A percentile compares a stretch with the other conserved stretches of the same genome.
Conservation (phyloP, 2,797 vertebrate species). For the Eulemur albifrons region DNA sequence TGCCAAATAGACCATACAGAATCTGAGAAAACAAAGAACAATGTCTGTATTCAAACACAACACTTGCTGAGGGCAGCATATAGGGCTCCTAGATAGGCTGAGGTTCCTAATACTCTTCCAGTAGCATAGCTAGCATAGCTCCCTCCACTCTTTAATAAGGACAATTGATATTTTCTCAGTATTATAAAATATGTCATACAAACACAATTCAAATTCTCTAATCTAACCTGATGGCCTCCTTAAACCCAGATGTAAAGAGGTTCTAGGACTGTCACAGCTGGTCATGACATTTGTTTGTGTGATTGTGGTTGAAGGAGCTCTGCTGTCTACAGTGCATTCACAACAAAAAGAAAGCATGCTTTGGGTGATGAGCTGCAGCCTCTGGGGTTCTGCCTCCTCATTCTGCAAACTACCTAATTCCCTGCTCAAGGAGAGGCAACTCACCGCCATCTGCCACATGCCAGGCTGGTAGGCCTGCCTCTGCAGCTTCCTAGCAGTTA, state of each 20-base stretch:
- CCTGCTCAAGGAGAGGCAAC: not conserved
- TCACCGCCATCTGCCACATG: not conserved
- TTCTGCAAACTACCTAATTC: not conserved
- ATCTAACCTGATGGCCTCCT: not conserved
- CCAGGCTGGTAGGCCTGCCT: not conserved
- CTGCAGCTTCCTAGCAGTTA: not conserved
- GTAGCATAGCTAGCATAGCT: not conserved
- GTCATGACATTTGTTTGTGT: not conserved
- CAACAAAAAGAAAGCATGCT: not conserved
- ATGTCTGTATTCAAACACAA: not conserved
- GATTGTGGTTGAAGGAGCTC: not conserved
- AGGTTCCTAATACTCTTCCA: not conserved
- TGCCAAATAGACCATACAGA: not conserved
- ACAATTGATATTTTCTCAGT: not conserved
- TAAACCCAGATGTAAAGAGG: not conserved
- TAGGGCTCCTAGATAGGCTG: not conserved
- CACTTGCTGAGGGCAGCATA: not conserved
- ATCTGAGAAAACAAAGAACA: not conserved
- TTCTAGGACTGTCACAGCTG: not conserved
- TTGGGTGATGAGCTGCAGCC: not conserved
- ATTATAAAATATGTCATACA: not conserved
- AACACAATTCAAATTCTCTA: not conserved
- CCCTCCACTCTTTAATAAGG: not conserved
- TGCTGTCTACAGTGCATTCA: not conserved
- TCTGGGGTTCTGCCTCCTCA: not conserved